A percentile compares a stretch with the other conserved stretches of the same genome.
phyloP scores from a whole-genome alignment of 2,888 invertebrate species.

The Pristionchus maxplancki region DNA sequence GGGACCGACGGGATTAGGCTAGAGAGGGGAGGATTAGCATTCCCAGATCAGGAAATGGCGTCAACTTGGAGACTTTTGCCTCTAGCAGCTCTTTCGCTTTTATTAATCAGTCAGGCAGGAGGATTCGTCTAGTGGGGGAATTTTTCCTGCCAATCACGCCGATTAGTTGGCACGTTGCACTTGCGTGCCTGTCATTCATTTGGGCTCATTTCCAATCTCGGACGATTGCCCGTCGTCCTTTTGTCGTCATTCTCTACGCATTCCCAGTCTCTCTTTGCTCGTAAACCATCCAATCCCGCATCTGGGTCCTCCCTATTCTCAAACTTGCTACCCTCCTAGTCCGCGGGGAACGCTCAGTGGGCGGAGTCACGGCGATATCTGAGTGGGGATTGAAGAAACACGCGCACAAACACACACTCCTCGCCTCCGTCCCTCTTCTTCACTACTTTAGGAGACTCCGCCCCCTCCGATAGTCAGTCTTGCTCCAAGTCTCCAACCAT shows the following conservation, averaged over 20 bases:
- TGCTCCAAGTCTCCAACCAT: not conserved
- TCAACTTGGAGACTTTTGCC: not conserved
- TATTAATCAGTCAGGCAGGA: too few relatives aligned
- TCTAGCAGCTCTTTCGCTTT: too few relatives aligned
- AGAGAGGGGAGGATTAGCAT: conserved; percentile 7
- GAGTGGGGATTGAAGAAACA: conserved; percentile 41
- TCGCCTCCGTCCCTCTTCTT: not conserved
- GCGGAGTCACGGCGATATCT: conserved; percentile 25
- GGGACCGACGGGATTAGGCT: not conserved
- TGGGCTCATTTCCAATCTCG: not conserved
- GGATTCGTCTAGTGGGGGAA: not conserved
- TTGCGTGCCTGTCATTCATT: conserved; percentile 34
- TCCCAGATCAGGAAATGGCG: conserved; percentile 13
- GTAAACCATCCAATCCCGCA: not conserved
- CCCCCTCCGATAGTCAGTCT: conserved; percentile 35
- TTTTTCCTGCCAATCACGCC: not conserved
- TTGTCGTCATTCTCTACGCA: not conserved
- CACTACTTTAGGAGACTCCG: conserved; percentile 12
- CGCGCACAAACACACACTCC: conserved; percentile 8
- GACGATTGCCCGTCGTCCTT: not conserved
- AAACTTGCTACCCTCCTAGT: not conserved
- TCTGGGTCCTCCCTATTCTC: not conserved
- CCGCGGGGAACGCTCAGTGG: not conserved
- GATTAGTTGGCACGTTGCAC: conserved; percentile 20
- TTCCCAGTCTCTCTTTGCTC: not conserved